Evolutionary conservation across 2,113 vertebrate species (phyloP), one percentile per base, ranked within the genome.

Genomic region (Sinocyclocheilus anophthalmus): DNA sequence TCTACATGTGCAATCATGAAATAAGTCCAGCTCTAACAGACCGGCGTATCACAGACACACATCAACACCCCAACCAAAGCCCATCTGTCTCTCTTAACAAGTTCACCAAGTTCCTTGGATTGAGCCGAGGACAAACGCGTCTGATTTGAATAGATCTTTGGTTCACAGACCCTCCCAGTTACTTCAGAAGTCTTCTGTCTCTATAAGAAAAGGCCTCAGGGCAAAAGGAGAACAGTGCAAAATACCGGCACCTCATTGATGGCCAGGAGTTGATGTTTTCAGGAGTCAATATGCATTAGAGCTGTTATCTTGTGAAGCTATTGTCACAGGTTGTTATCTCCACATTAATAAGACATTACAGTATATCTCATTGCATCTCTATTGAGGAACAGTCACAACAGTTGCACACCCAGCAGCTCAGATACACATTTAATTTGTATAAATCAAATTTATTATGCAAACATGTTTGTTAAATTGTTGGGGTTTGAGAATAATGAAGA

Each of bases 81-180:
- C 42, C 72, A 57, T 81, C 57, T 80, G 61, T 86, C 77, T 59
- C 30, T 26, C 22, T 65, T 78, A 83, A 86, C 63, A 70, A 83
- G 78, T 42, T 79, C 79, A 53, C 24, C 57, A 70, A 42, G 30
- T n/a, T 39, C 18, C 72, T 76, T 20, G 14, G 30, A 73, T 65
- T 48, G 22, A 55, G 81, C 39, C 26, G 48, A 45, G 37, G 33
- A 75, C 63, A 37, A 70, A 70, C 22, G 5, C 10, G 22, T 82
- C 10, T 63, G 10, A 16, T 83, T 76, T 77, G 53, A 79, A 77
- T 55, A 85, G 48, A 69, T 77, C 57, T 69, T 76, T 76, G 81
- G 63, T 57, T 88, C 53, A 75, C 42, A 85, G 22, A 63, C 14
- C 63, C 12, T 42, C 20, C 12, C 26, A 22, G 20, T 73, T 30